These are phyloP conservation scores for Orchestia grillus DNA, from an alignment of 1,140 invertebrate species.

Conservation along the genomic window DNA sequence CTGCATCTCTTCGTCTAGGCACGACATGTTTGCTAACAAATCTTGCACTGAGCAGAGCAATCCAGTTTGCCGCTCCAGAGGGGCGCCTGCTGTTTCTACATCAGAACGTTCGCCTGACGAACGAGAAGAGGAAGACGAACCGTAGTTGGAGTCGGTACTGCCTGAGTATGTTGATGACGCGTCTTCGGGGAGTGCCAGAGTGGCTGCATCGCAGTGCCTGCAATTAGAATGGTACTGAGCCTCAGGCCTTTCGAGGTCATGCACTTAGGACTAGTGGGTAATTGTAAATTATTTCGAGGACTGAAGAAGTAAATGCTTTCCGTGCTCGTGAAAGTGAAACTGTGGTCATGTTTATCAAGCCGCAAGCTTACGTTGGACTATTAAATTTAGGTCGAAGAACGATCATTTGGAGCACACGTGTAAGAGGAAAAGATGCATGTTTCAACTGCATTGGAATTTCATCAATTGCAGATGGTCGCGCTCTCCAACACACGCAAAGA, in stretches of 20 bases:
- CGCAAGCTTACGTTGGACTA: no score
- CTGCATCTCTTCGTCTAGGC: constrained; percentile 57
- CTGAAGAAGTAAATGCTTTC: neutral
- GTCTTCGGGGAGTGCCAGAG: constrained; percentile 9
- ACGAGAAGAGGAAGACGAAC: neutral
- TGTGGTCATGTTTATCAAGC: no score
- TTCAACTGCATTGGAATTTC: no score
- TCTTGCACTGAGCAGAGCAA: constrained; percentile 66
- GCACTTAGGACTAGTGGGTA: neutral
- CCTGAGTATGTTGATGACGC: neutral
- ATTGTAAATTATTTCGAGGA: neutral
- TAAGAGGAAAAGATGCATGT: no score
- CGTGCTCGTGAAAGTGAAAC: neutral
- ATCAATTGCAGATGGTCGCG: no score
- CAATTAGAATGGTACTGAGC: neutral
- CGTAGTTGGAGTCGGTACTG: constrained; percentile 20
- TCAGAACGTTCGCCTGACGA: neutral
- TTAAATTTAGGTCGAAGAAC: no score
- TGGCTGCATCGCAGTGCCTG: neutral
- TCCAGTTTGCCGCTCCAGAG: constrained; percentile 48
- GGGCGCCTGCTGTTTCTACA: neutral
- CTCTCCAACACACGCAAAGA: no score
- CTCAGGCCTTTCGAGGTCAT: neutral
- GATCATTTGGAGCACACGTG: no score
- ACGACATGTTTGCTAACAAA: constrained; percentile 65